Evolutionary conservation across 1,140 invertebrate species (phyloP).

Genomic region (Bombyx mori): DNA sequence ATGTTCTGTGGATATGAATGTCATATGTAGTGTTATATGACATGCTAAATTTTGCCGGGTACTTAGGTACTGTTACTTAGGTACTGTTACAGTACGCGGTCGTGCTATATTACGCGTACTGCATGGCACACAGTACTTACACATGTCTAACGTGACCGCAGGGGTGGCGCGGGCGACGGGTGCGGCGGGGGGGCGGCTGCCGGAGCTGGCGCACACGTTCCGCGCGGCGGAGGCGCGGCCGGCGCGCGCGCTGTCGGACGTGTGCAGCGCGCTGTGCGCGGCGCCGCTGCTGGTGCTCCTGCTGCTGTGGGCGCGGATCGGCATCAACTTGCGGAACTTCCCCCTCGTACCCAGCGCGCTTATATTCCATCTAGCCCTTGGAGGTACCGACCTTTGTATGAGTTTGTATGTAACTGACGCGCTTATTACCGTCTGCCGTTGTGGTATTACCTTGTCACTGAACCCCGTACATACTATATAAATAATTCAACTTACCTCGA

Average conservation of each 20-base stretch:
- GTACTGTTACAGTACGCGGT: no score
- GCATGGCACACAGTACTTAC: no score
- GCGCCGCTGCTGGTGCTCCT: conserved; percentile 89
- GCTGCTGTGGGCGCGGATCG: conserved; percentile 89
- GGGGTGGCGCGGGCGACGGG: neutral
- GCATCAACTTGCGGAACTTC: conserved; percentile 91
- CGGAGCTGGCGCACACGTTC: conserved; percentile 95
- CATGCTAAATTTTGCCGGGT: no score
- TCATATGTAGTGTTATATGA: no score
- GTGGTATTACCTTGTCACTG: no score
- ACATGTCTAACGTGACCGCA: neutral
- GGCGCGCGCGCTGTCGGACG: conserved; percentile 86
- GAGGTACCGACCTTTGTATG: conserved; percentile 29
- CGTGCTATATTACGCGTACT: no score
- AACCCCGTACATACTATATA: no score
- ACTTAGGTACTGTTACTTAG: no score
- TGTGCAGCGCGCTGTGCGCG: conserved; percentile 89
- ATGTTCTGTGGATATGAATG: no score
- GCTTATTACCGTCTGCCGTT: no score
- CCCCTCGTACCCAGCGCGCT: conserved; percentile 84
- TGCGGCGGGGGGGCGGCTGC: conserved; percentile 73
- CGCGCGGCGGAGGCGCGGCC: conserved; percentile 93
- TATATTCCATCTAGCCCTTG: conserved; percentile 89
- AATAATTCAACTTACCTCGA: no score
- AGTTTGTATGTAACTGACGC: no score